These are phyloP conservation scores for Adelosebastes latens DNA, from an alignment of 2,797 vertebrate genomes.

Conservation along the genomic window DNA sequence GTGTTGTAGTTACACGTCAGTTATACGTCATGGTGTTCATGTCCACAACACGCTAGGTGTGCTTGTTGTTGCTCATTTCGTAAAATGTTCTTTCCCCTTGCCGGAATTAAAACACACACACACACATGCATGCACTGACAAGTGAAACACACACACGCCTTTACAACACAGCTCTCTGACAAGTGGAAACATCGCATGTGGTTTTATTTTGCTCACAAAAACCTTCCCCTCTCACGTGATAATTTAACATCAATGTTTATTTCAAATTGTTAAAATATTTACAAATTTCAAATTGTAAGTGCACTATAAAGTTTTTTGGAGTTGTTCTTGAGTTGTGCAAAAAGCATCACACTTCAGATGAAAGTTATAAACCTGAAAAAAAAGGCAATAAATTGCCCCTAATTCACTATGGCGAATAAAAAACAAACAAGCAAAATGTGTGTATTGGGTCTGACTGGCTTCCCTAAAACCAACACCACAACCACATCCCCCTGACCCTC, in stretches of 20 bases:
- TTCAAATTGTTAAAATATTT: slow-evolving; percentile 69
- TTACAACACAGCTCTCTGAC: slow-evolving; percentile 7
- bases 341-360: slow-evolving; percentile 47
- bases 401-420: slow-evolving; percentile 32
- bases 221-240: slow-evolving; percentile 38
- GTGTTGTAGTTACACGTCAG: neutral
- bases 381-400: slow-evolving; percentile 30
- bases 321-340: slow-evolving; percentile 49
- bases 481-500: slow-evolving; percentile 49
- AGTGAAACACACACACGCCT: slow-evolving; percentile 20
- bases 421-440: slow-evolving; percentile 37
- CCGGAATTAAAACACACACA: slow-evolving; percentile 12
- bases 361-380: slow-evolving; percentile 40
- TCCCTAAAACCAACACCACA: slow-evolving; percentile 45
- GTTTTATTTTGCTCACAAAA: slow-evolving; percentile 32
- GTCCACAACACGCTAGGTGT: neutral
- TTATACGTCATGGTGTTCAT: neutral
- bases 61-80: neutral
- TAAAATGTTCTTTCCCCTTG: slow-evolving; percentile 12
- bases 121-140: slow-evolving; percentile 39
- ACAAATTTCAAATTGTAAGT: slow-evolving; percentile 68
- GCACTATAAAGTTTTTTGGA: slow-evolving; percentile 35
- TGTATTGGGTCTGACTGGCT: slow-evolving; percentile 27
- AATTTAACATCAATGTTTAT: slow-evolving; percentile 74
- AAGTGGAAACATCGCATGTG: slow-evolving; percentile 37